A percentile compares a stretch with the other conserved stretches of the same genome.
These are phyloP conservation scores for Anaspis maculata DNA, from an alignment of 2,888 invertebrate species.

Conservation along the genomic window DNA sequence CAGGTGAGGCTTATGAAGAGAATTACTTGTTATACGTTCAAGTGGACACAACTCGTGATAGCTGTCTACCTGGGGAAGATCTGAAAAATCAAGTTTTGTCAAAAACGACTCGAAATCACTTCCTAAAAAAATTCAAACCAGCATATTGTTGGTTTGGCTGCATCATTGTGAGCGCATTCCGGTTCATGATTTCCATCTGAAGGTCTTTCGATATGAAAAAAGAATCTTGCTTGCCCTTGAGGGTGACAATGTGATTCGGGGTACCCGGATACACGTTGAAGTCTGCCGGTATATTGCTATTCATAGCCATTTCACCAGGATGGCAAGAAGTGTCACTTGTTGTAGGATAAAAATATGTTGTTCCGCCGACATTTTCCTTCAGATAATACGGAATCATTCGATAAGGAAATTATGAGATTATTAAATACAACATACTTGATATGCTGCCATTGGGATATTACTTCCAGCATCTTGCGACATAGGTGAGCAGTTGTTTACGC, in stretches of 20 bases:
- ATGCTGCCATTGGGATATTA: constrained; percentile 33
- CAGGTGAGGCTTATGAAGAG: constrained; percentile 57
- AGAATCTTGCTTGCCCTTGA: constrained; percentile 38
- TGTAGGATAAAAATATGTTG: constrained; percentile 86
- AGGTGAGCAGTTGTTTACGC: constrained; percentile 38
- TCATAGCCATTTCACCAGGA: constrained; percentile 16
- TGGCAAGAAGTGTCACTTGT: constrained; percentile 38
- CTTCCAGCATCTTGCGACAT: constrained; percentile 33
- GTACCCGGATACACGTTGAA: constrained; percentile 58
- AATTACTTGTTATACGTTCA: constrained; percentile 55
- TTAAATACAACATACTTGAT: constrained; percentile 28
- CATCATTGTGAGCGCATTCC: constrained; percentile 63
- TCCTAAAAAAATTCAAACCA: constrained; percentile 32
- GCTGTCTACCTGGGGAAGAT: constrained; percentile 78
- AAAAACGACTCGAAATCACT: no score
- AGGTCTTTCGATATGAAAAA: constrained; percentile 84
- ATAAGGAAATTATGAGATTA: background rate
- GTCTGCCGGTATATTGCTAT: constrained; percentile 36
- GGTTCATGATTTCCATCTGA: constrained; percentile 66
- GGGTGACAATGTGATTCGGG: constrained; percentile 20
- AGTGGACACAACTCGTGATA: constrained; percentile 83
- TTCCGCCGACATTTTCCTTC: constrained; percentile 87
- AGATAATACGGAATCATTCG: constrained; percentile 28
- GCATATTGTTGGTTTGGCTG: constrained; percentile 48
- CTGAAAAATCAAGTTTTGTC: constrained; percentile 25